Evolutionary conservation across 1,140 invertebrate species (phyloP).

Genomic region (Lethrus apterus): DNA sequence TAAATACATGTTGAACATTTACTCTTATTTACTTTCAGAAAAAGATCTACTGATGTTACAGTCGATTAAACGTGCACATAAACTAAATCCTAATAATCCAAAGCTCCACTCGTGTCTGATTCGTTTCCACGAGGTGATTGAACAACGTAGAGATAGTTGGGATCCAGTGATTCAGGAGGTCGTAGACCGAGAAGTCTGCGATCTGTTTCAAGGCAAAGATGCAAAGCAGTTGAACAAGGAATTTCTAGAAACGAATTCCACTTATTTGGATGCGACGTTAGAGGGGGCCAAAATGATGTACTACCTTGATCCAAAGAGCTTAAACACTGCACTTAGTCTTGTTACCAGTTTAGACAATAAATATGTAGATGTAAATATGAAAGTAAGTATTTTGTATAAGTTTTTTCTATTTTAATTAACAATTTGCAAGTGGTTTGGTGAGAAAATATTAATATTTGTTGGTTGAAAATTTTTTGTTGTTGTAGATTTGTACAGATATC

Average conservation of each 20-base stretch:
- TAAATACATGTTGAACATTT: constrained; percentile 13
- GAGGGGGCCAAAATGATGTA: constrained; percentile 68
- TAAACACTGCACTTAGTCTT: constrained; percentile 54
- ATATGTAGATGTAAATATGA: constrained; percentile 50
- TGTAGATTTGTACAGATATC: constrained; percentile 69
- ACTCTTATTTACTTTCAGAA: too few species aligned
- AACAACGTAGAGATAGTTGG: constrained; percentile 39
- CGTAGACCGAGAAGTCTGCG: constrained; percentile 61
- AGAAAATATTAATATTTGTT: too few species aligned
- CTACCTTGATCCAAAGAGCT: constrained; percentile 52
- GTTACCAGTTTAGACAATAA: constrained; percentile 53
- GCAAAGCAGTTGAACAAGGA: constrained; percentile 62
- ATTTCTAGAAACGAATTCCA: constrained; percentile 54
- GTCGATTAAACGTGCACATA: constrained; percentile 79
- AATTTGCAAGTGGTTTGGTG: too few species aligned
- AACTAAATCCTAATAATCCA: constrained; percentile 64
- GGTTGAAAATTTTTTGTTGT: constrained; percentile 27
- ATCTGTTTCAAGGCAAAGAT: constrained; percentile 55
- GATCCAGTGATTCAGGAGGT: constrained; percentile 63
- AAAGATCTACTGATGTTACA: constrained; percentile 82
- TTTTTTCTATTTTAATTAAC: constrained; percentile 14
- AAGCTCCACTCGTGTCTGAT: constrained; percentile 79
- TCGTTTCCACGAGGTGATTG: constrained; percentile 59
- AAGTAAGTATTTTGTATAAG: constrained; percentile 38
- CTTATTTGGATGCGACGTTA: constrained; percentile 60